These are phyloP conservation scores for Vidua chalybeata DNA, from an alignment of 2,113 vertebrate genomes.

Conservation along the genomic window DNA sequence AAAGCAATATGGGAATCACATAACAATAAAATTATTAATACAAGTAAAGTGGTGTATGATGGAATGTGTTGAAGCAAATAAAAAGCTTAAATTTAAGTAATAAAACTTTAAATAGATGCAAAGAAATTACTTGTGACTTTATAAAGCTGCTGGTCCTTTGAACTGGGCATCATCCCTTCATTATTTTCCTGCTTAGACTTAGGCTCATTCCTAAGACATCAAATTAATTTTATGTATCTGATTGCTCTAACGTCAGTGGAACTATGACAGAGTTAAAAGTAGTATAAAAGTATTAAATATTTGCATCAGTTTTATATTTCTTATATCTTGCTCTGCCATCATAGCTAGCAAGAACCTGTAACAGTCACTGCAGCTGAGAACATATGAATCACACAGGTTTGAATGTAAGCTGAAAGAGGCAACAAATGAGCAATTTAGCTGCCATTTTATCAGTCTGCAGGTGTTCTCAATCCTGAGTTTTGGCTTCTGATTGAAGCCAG, in stretches of 20 bases:
- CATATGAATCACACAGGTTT: neutral
- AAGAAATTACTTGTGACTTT: neutral
- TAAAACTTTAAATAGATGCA: neutral
- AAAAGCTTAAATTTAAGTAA: neutral
- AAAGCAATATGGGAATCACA: neutral
- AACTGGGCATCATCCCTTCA: neutral
- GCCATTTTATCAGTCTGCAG: neutral
- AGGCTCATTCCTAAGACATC: neutral
- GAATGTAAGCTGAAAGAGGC: neutral
- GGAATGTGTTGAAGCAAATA: neutral
- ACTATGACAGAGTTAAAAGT: neutral
- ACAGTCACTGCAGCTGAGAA: neutral
- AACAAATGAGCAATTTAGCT: neutral
- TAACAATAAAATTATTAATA: conserved; percentile 19
- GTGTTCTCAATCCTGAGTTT: neutral
- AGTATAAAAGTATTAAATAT: neutral
- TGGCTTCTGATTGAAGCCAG: neutral
- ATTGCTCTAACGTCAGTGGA: neutral
- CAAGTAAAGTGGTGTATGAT: neutral
- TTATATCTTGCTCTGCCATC: neutral
- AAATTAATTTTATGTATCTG: neutral
- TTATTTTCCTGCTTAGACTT: neutral
- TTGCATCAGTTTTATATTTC: neutral
- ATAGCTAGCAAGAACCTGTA: neutral
- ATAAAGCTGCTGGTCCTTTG: neutral